Conservation (phyloP, 2,113 vertebrate genomes). For the Mus pahari region DNA sequence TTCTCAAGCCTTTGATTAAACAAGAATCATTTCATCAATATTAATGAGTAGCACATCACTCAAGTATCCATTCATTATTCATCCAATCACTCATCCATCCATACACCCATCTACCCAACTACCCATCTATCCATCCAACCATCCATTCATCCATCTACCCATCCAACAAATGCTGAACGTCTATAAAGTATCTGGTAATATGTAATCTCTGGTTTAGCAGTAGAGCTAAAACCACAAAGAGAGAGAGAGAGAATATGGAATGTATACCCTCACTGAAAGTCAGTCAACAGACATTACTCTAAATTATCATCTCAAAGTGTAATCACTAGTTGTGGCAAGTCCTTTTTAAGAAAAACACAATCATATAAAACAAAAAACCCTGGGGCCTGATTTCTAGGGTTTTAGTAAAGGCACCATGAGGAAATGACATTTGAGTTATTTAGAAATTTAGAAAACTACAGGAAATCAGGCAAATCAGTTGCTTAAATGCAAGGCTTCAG, state of each 20-base stretch:
- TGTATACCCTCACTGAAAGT: neutral
- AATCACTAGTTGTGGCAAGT: slow-evolving; percentile 15
- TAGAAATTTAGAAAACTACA: neutral
- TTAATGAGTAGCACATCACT: neutral
- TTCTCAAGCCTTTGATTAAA: neutral
- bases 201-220: neutral
- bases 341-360: neutral
- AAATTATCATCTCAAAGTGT: neutral
- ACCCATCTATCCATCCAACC: neutral
- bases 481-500: neutral
- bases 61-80: neutral
- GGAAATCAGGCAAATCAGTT: neutral
- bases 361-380: neutral
- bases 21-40: neutral
- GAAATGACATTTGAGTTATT: neutral
- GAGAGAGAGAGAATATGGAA: neutral
- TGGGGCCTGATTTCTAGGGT: neutral
- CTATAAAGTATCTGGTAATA: neutral
- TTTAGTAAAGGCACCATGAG: neutral
- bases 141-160: neutral
- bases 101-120: neutral
- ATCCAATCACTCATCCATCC: neutral
- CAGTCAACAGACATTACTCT: neutral
- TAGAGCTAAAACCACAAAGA: neutral
- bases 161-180: neutral